Base-by-base conservation (phyloP, 2,888 invertebrate species). In the Agrochola lychnidis region DNA sequence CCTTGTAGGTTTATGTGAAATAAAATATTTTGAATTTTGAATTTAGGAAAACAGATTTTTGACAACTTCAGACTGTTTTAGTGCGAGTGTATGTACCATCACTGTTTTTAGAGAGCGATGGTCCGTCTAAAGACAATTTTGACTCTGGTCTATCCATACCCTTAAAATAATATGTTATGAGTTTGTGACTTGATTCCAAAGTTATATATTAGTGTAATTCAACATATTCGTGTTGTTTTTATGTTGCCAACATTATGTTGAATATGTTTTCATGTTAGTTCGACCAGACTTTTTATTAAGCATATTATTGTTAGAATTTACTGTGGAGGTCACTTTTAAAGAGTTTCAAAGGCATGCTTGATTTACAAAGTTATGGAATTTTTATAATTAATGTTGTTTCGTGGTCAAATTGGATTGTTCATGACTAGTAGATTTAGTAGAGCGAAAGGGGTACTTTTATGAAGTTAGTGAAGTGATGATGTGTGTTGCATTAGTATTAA, bases 121-220 rank as follows among this genome's bases (percentile, higher is more conserved):
- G 9, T 2, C 36, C 40, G 22, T 48, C 19, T 51, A 30, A 1
- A 53, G 16, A 53, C 16, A 53, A 25, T 16, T 3, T 10, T 53
- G 19, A 30, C 48, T 25, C 16, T 59, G 12, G 57, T 78, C 64
- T 78, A 42, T 10, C 25, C 51, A 36, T 42, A 14, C 42, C 36
- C 51, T 78, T 70, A 78, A 36, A 71, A 53, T 71, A 78, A 78
- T 59, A 57, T 22, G 51, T 66, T 59, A 57, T 25, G 56, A 78
- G 62, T 79, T 62, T 56, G 30, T 73, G 67, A 68, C 63, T 68
- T 53, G 22, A 68, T 73, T 68, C 61, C 69, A 61, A 76, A 85
- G 73, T 70, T 85, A 53, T 74, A 42, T 80, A 56, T 83, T 74
- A 70, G 66, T 72, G 53, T 83, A 64, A 83, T 75, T 61, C 70